A percentile compares a stretch with the other conserved stretches of the same genome.
phyloP scores from a whole-genome alignment of 2,888 invertebrate genomes.

The Andrena haemorrhoa region DNA sequence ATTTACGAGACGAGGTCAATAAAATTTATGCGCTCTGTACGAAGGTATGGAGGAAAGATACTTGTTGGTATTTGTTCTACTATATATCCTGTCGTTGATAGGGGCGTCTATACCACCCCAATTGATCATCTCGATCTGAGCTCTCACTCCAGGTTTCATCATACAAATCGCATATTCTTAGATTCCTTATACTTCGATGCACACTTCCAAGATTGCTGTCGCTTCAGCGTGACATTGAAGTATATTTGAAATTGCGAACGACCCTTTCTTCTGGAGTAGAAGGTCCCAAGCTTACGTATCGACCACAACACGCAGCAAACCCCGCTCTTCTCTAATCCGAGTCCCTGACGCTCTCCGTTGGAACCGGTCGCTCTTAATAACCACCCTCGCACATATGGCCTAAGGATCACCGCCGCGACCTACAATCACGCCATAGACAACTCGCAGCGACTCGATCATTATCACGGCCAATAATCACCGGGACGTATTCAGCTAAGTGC shows the following conservation, averaged over 20 bases:
- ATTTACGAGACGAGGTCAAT: conserved; percentile 51
- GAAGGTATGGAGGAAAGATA: not conserved
- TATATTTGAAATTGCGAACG: too few relatives aligned
- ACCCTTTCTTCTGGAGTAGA: not conserved
- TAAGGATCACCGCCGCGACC: conserved; percentile 80
- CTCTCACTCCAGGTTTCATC: too few relatives aligned
- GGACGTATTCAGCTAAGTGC: conserved; percentile 83
- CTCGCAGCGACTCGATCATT: conserved; percentile 83
- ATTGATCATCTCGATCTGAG: too few relatives aligned
- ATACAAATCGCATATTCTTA: too few relatives aligned
- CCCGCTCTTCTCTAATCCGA: conserved; percentile 35
- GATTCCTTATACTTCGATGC: too few relatives aligned
- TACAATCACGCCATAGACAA: conserved; percentile 83
- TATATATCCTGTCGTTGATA: too few relatives aligned
- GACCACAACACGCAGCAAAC: not conserved
- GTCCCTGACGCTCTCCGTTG: conserved; percentile 69
- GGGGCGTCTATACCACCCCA: too few relatives aligned
- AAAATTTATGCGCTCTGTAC: conserved; percentile 26
- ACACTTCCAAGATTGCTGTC: too few relatives aligned
- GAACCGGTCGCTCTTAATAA: conserved; percentile 83
- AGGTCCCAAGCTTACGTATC: not conserved
- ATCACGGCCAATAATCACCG: conserved; percentile 84
- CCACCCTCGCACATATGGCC: conserved; percentile 83
- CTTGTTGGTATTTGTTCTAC: not conserved
- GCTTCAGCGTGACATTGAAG: too few relatives aligned